These are phyloP conservation scores for Tethea ocularis DNA, from an alignment of 2,888 invertebrate species.

Conservation along the genomic window DNA sequence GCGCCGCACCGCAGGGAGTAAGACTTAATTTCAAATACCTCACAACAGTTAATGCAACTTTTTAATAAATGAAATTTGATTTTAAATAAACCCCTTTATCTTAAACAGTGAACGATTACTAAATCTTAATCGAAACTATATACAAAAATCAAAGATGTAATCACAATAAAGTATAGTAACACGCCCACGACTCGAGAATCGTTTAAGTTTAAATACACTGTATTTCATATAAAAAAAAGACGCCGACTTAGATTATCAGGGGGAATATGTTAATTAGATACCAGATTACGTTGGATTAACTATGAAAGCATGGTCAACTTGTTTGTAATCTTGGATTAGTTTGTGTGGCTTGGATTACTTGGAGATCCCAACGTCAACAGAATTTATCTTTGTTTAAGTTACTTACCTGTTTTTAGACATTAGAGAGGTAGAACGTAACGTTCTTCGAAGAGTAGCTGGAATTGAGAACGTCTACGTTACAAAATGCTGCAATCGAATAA, in stretches of 20 bases:
- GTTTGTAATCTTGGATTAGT: slow-evolving; percentile 21
- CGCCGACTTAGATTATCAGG: slow-evolving; percentile 33
- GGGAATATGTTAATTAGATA: slow-evolving; percentile 37
- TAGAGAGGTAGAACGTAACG: too few relatives aligned
- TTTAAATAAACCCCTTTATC: slow-evolving; percentile 28
- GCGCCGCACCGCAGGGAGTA: neutral
- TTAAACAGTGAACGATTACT: slow-evolving; percentile 29
- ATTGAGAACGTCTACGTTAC: too few relatives aligned
- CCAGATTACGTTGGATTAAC: slow-evolving; percentile 27
- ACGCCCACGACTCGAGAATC: slow-evolving; percentile 39
- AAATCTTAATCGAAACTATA: slow-evolving; percentile 44
- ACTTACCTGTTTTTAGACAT: too few relatives aligned
- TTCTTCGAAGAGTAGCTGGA: too few relatives aligned
- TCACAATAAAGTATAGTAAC: slow-evolving; percentile 37
- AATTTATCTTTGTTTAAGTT: neutral
- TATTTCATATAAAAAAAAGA: slow-evolving; percentile 27
- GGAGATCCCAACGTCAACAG: neutral
- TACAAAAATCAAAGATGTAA: slow-evolving; percentile 36
- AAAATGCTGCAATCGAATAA: too few relatives aligned
- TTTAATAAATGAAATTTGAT: slow-evolving; percentile 30
- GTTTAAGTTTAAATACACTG: slow-evolving; percentile 20
- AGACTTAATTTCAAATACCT: slow-evolving; percentile 2
- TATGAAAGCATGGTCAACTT: slow-evolving; percentile 17
- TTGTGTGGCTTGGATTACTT: neutral
- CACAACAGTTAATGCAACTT: slow-evolving; percentile 24